These are phyloP conservation scores for Cloeon dipterum DNA, from an alignment of 2,888 invertebrate species.

Conservation along the genomic window DNA sequence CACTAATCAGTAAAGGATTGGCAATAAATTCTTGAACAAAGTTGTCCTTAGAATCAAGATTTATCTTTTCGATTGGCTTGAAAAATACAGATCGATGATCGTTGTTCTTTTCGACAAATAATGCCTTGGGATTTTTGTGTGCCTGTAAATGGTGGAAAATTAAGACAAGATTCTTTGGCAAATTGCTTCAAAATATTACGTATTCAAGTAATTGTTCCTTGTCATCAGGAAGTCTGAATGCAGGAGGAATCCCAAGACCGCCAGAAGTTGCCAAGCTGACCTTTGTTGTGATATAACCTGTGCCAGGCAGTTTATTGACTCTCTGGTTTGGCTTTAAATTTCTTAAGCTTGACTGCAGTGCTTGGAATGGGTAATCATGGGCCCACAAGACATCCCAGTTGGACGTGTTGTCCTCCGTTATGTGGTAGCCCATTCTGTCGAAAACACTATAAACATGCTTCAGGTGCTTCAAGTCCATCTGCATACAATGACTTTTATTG, in stretches of 20 bases:
- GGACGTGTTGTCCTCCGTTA: slow-evolving; percentile 24
- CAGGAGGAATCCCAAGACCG: slow-evolving; percentile 60
- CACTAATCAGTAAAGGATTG: slow-evolving; percentile 73
- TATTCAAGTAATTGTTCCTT: slow-evolving; percentile 45
- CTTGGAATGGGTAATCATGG: slow-evolving; percentile 72
- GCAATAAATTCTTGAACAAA: slow-evolving; percentile 84
- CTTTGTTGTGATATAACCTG: slow-evolving; percentile 82
- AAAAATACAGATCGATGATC: slow-evolving; percentile 73
- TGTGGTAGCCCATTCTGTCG: slow-evolving; percentile 45
- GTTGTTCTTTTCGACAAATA: slow-evolving; percentile 83
- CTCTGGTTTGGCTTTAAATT: slow-evolving; percentile 45
- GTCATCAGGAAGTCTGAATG: slow-evolving; percentile 66
- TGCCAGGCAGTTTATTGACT: slow-evolving; percentile 86
- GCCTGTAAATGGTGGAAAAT: slow-evolving; percentile 17
- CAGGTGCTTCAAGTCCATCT: slow-evolving; percentile 40
- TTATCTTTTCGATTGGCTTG: slow-evolving; percentile 39
- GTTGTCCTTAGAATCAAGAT: slow-evolving; percentile 41
- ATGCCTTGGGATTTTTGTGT: slow-evolving; percentile 33
- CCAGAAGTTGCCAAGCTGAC: slow-evolving; percentile 61
- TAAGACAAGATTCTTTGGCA: too few species aligned
- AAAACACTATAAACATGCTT: slow-evolving; percentile 64
- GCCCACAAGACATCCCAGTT: slow-evolving; percentile 85
- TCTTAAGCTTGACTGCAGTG: slow-evolving; percentile 25
- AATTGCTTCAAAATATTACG: too few species aligned
- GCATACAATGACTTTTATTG: slow-evolving; percentile 4